A percentile compares a stretch with the other conserved stretches of the same genome.
These are phyloP conservation scores for Sarcophaga carnaria DNA, from an alignment of 2,888 invertebrate species.

Conservation along the genomic window DNA sequence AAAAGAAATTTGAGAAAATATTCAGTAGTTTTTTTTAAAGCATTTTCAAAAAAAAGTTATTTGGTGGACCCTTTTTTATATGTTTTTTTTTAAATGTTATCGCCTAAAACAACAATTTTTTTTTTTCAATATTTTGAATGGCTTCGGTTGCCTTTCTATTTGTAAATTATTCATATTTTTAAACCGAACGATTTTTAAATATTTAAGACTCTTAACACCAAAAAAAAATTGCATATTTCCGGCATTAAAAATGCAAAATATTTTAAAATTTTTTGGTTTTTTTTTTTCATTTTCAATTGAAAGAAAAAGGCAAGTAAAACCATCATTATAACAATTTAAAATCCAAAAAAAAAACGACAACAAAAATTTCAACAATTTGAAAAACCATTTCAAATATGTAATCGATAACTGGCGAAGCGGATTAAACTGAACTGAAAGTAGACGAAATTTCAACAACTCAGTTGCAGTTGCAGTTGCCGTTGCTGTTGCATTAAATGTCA, in stretches of 20 bases:
- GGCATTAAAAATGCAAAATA: slow-evolving; percentile 6
- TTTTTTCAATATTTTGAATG: too few species aligned
- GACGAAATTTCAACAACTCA: slow-evolving; percentile 42
- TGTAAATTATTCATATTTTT: too few species aligned
- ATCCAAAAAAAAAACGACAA: neutral
- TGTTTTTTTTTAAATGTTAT: too few species aligned
- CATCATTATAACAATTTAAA: neutral
- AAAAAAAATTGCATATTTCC: slow-evolving; percentile 1
- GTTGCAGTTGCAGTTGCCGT: too few species aligned
- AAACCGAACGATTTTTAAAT: neutral
- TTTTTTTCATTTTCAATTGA: neutral
- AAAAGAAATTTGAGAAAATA: too few species aligned
- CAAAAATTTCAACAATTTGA: slow-evolving; percentile 37
- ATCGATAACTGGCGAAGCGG: slow-evolving; percentile 60
- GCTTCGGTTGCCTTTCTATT: too few species aligned
- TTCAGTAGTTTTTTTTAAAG: too few species aligned
- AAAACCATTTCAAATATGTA: slow-evolving; percentile 37
- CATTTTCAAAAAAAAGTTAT: too few species aligned
- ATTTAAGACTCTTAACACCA: neutral
- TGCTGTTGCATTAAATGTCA: slow-evolving; percentile 58
- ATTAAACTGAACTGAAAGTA: slow-evolving; percentile 44
- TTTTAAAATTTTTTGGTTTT: neutral
- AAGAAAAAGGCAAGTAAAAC: neutral
- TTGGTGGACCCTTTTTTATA: too few species aligned
- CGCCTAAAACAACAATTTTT: too few species aligned